phyloP scores from a whole-genome alignment of 1,140 invertebrate genomes.

The Eumeta japonica region DNA sequence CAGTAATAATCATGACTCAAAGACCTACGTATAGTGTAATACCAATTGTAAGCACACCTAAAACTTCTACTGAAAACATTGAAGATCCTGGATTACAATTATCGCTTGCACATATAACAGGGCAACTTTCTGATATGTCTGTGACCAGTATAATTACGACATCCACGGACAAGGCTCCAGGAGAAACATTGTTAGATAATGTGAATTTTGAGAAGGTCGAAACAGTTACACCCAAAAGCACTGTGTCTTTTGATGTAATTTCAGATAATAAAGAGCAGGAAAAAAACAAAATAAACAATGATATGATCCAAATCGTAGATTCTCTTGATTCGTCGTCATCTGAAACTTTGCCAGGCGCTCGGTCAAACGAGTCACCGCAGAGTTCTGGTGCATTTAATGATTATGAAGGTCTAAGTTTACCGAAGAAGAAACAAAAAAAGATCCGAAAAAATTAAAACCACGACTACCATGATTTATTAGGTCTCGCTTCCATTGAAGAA shows the following conservation, averaged over 20 bases:
- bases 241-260: background rate
- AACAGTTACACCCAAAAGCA: constrained; percentile 37
- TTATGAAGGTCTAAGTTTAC: constrained; percentile 25
- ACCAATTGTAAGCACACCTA: constrained; percentile 16
- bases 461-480: constrained; percentile 44
- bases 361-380: background rate
- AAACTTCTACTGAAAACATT: constrained; percentile 23
- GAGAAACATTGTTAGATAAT: background rate
- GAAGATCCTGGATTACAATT: constrained; percentile 49
- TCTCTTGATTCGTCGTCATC: constrained; percentile 32
- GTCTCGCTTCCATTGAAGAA: constrained; percentile 45
- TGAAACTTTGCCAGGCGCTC: constrained; percentile 12
- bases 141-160: constrained; percentile 40
- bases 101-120: constrained; percentile 53
- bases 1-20: background rate
- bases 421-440: constrained; percentile 34
- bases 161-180: no score
- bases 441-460: constrained; percentile 26
- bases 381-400: constrained; percentile 12
- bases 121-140: constrained; percentile 47
- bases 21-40: constrained; percentile 10
- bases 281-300: constrained; percentile 30
- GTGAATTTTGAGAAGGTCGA: constrained; percentile 36
- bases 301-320: constrained; percentile 44
- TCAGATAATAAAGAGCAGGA: no score